phyloP scores from a whole-genome alignment of 1,140 invertebrate genomes.

The Drosophila sp. region DNA sequence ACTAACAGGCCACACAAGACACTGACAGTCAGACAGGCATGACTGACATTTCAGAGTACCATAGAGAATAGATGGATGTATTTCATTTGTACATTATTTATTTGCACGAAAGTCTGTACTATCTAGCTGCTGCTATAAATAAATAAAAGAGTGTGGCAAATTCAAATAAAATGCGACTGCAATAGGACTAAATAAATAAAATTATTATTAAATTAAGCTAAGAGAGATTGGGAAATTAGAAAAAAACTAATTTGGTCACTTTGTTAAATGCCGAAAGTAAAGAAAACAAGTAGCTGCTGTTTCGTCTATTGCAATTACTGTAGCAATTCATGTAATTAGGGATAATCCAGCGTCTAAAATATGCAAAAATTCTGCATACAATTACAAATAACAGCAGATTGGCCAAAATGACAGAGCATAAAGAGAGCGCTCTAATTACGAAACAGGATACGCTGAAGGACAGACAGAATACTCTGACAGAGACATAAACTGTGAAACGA shows the following conservation, averaged over 20 bases:
- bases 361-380: conserved; percentile 61
- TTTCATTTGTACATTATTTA: conserved; percentile 41
- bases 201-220: not conserved
- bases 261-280: not conserved
- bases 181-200: not conserved
- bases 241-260: not conserved
- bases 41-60: conserved; percentile 21
- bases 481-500: conserved; percentile 10
- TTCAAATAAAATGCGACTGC: conserved; percentile 3
- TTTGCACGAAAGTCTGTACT: conserved; percentile 8
- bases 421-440: conserved; percentile 34
- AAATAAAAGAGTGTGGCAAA: conserved; percentile 8
- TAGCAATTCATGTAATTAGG: conserved; percentile 55
- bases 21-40: conserved; percentile 7
- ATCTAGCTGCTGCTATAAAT: conserved; percentile 35
- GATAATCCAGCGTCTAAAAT: conserved; percentile 65
- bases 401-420: conserved; percentile 28
- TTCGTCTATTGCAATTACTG: conserved; percentile 18
- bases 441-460: conserved; percentile 49
- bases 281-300: conserved; percentile 12
- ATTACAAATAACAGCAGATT: conserved; percentile 61
- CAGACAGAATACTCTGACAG: conserved; percentile 10
- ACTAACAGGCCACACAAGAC: not conserved
- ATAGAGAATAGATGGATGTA: conserved; percentile 19
- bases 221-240: not conserved